A percentile compares a stretch with the other conserved stretches of the same genome.
Evolutionary conservation across 2,113 vertebrate species (phyloP).

Genomic region (Halichoerus grypus): DNA sequence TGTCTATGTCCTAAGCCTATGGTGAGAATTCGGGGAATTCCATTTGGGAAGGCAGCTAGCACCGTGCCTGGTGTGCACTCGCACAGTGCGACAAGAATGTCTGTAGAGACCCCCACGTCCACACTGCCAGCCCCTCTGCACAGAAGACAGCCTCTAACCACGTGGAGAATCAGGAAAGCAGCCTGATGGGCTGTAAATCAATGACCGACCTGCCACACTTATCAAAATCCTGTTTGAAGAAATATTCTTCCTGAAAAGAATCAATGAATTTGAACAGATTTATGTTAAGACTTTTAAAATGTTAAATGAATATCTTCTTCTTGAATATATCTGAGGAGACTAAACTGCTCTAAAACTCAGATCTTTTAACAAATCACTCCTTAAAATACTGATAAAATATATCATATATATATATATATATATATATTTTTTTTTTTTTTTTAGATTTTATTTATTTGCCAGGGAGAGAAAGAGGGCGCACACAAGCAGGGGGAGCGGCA

Average conservation of each 20-base stretch:
- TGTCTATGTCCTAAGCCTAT: neutral
- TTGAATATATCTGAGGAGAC: neutral
- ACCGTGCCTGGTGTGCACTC: fast-evolving
- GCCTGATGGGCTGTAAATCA: neutral
- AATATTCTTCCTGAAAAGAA: neutral
- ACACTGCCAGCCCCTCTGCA: neutral
- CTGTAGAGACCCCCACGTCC: neutral
- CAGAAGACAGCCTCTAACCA: neutral
- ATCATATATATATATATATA: neutral
- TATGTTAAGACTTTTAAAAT: neutral
- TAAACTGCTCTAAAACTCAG: neutral
- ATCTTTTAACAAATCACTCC: neutral
- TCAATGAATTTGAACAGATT: conserved; percentile 3
- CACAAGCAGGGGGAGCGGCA: too few species aligned
- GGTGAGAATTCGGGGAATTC: neutral
- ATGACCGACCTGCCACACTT: neutral
- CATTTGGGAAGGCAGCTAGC: neutral
- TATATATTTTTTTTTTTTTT: too few species aligned
- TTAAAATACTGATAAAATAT: conserved; percentile 12
- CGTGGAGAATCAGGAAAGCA: neutral
- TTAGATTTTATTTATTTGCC: too few species aligned
- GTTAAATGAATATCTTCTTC: neutral
- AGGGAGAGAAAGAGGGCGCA: too few species aligned
- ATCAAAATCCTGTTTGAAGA: neutral
- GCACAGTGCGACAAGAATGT: neutral